phyloP scores from a whole-genome alignment of 2,113 vertebrate species.

The Epinephelus lanceolatus region DNA sequence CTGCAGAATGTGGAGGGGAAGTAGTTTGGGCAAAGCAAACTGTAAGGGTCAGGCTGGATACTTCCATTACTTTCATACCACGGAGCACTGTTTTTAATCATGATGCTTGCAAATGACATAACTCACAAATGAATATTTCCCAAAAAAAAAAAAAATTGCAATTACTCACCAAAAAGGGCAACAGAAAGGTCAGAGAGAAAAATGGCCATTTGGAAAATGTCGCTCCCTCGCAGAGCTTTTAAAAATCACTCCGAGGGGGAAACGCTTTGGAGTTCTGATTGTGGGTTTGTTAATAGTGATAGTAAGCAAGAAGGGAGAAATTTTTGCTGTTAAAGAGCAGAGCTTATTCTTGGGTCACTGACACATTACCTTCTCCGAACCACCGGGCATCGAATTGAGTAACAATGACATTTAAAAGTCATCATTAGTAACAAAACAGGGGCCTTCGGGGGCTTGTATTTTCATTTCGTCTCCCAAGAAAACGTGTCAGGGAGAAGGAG shows the following conservation, averaged over 20 bases:
- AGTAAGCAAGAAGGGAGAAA: conserved; percentile 1
- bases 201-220: conserved; percentile 77
- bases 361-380: conserved; percentile 43
- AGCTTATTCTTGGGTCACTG: conserved; percentile 45
- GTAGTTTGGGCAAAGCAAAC: conserved; percentile 35
- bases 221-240: conserved; percentile 66
- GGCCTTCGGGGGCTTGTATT: conserved; percentile 53
- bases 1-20: conserved; percentile 49
- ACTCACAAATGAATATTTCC: conserved; percentile 68
- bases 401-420: conserved; percentile 83
- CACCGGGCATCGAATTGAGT: conserved; percentile 23
- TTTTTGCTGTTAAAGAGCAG: conserved; percentile 30
- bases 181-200: conserved; percentile 74
- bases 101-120: conserved; percentile 48
- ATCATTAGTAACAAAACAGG: conserved; percentile 74
- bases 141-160: conserved; percentile 66
- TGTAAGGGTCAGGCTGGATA: conserved; percentile 21
- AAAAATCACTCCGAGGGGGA: conserved; percentile 47
- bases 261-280: conserved; percentile 39
- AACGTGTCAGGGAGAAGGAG: conserved; percentile 37
- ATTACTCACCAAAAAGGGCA: conserved; percentile 77
- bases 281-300: conserved; percentile 35
- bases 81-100: conserved; percentile 41
- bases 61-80: conserved; percentile 35
- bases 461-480: conserved; percentile 67